phyloP scores from a whole-genome alignment of 30 jellyfish, hydroid and myxozoan genomes.

The Hydractinia echinata region DNA sequence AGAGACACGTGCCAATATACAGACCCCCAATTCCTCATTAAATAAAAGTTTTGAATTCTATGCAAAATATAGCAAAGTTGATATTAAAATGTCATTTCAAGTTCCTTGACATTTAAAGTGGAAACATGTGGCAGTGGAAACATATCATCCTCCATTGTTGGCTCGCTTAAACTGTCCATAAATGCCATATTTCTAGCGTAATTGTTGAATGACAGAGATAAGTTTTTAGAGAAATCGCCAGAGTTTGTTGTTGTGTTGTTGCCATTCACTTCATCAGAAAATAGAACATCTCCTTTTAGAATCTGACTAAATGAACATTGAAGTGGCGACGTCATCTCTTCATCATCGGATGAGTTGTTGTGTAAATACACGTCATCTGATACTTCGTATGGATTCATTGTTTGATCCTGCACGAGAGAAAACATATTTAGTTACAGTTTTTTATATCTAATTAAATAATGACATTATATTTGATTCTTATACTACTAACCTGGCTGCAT shows the following conservation, averaged over 20 bases:
- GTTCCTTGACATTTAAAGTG: too few species aligned
- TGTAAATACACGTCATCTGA: conserved; percentile 13
- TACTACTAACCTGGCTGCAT: conserved; percentile 11
- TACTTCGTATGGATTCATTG: conserved; percentile 26
- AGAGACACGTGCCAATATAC: too few species aligned
- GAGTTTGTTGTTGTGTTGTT: neutral
- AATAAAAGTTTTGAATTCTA: too few species aligned
- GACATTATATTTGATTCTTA: too few species aligned
- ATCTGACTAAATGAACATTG: conserved; percentile 41
- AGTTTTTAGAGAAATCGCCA: neutral
- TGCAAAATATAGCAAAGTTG: too few species aligned
- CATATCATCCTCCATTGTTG: too few species aligned
- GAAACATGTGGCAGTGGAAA: too few species aligned
- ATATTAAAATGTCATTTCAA: too few species aligned
- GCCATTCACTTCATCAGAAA: conserved; percentile 7
- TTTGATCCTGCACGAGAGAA: conserved; percentile 12
- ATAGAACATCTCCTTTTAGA: conserved; percentile 26
- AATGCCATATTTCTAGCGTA: conserved; percentile 16
- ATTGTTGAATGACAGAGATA: neutral
- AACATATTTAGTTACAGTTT: neutral
- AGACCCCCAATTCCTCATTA: too few species aligned
- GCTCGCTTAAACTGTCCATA: conserved; percentile 7
- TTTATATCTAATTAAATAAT: too few species aligned
- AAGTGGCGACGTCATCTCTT: conserved; percentile 6
- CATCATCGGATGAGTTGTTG: neutral